Evolutionary conservation across 2,113 vertebrate genomes (phyloP), one percentile per base, ranked within the genome.

Genomic region (Isichthys henryi): DNA sequence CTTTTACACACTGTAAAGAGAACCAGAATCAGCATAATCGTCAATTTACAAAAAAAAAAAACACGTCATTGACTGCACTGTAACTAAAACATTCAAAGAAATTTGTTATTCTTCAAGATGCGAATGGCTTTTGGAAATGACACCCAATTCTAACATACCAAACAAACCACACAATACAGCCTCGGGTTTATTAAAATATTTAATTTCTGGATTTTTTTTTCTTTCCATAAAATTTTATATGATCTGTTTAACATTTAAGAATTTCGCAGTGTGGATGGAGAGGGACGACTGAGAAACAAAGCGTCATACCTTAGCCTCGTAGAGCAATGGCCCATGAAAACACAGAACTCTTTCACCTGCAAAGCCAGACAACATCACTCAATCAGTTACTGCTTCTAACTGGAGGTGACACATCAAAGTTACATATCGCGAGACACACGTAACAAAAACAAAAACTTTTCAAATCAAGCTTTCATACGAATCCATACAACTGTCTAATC

Each of bases 291-390:
- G n/a, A 70, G n/a, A 46, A 48, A 46, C 45, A 84, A 46, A 91
- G 15, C 23, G 88, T 52, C 96, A 11, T 96, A 99, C 98, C 98
- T 99, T 99, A 93, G 98, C 98, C 98, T 99, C 98, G 92, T 99
- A 99, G 86, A 99, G 97, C 94, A 99, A 98, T 96, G 98, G 98
- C 92, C 98, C 98, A 96, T 99, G 98, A 96, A 99, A 99, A 96
- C 98, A 99, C 92, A 99, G 97, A 94, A 99, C 98, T 94, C 98
- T 96, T 95, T 99, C 98, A 96, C 98, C 98, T 99, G 91, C 88
- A 92, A 94, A 48, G 50, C 66, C 87, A 90, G 23, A 90, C 48
- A 35, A 82, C 74, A 56, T 46, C 27, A 83, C 11, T 74, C 15
- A 39, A 91, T 50, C 17, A 89, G 35, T 88, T 9, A 89, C 46